Evolutionary conservation across 2,888 invertebrate species (phyloP).

Genomic region (Eupithecia inturbata): DNA sequence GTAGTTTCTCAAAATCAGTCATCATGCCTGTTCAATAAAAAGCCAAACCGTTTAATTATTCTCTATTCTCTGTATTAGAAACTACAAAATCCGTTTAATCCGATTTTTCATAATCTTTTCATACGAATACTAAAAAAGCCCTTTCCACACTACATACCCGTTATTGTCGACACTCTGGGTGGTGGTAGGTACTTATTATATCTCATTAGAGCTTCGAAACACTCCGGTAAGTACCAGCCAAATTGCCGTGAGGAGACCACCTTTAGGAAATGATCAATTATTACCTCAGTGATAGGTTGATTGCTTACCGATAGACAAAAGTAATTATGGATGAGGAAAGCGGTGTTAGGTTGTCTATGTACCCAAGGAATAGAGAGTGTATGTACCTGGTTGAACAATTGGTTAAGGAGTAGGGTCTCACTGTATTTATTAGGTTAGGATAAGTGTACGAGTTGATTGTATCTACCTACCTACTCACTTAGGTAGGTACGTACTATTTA

Average conservation of each 20-base stretch:
- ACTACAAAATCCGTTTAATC: neutral
- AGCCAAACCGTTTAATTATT: neutral
- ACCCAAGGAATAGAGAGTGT: too few relatives aligned
- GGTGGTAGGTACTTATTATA: slow-evolving; percentile 32
- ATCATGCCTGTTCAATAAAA: too few relatives aligned
- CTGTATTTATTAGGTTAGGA: too few relatives aligned
- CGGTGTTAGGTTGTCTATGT: neutral
- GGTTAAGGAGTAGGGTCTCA: too few relatives aligned
- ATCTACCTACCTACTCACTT: too few relatives aligned
- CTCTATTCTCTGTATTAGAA: neutral
- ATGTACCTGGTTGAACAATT: neutral
- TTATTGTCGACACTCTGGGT: slow-evolving; percentile 31
- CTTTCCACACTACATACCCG: slow-evolving; percentile 6
- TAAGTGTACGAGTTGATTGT: too few relatives aligned
- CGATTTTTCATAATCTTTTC: neutral
- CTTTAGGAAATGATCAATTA: slow-evolving; percentile 4
- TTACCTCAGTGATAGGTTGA: neutral
- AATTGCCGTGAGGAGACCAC: slow-evolving; percentile 12
- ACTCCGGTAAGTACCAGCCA: slow-evolving; percentile 13
- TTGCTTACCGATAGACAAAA: neutral
- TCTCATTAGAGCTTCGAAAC: slow-evolving; percentile 31
- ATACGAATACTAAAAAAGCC: neutral
- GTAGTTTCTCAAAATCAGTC: too few relatives aligned
- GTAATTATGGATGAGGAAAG: neutral
- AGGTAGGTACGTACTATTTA: too few relatives aligned